Base-by-base conservation (phyloP, 2,797 vertebrate species). In the Salarias fasciatus region DNA sequence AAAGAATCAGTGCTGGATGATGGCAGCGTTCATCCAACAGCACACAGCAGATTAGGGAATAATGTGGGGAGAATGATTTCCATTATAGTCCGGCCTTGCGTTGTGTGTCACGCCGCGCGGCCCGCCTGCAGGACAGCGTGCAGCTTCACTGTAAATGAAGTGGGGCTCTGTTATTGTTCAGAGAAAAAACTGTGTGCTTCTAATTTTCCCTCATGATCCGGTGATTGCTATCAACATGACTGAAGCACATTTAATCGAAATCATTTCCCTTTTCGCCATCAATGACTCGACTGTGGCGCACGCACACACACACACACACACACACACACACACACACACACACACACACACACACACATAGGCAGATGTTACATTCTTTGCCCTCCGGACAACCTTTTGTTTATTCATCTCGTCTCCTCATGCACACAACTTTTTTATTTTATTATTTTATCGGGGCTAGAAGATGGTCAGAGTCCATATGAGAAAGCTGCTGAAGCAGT, bases 131-230 rank as follows among this genome's bases (percentile, higher is more conserved):
- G 18, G 65, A 80, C 65, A 76, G 66, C 77, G 64, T 79, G 53
- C 57, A 15, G 8, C 40, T 69, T 48, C 10, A 13, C 35, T 1
- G 2, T 51, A 54, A 71, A 60, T 62, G 60, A 74, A 48, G 42
- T 52, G 28, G 14, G 44, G 12, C 69, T 61, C 58, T 46, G 28
- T 52, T 62, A 31, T 56, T 76, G 54, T 42, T 56, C 0, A 5
- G 64, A 72, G 51, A 66, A 45, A 72, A 54, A 35, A 1, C 18
- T 24, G 44, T 48, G 64, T 47, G 64, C 78, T 80, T 85, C 56
- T 75, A 66, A 85, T 85, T 85, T 45, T 30, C 73, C 73, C 70
- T 69, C 64, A 61, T 75, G 77, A 83, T 77, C 52, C 59, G 42
- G 64, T 50, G 75, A 87, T 85, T 63, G 31, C 37, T 75, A 77